Percentiles rank a stretch among this genome's conserved stretches.
Evolutionary conservation across 1,140 invertebrate genomes (phyloP).

Genomic region (Bombus difficillimus): DNA sequence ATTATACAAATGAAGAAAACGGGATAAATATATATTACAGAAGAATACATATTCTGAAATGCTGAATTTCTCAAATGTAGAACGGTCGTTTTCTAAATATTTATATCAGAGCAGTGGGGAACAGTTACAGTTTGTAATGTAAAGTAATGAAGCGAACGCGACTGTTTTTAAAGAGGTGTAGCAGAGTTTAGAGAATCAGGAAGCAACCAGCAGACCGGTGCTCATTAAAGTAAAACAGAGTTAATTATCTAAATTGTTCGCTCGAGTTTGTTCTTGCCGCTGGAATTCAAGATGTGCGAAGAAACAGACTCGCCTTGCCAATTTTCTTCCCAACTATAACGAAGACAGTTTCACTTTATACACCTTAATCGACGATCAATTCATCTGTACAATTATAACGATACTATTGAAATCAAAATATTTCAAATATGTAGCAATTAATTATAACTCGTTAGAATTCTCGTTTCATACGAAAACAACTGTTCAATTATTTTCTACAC

Average conservation of each 20-base stretch:
- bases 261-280: constrained; percentile 38
- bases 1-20: neutral
- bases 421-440: neutral
- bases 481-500: neutral
- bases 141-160: neutral
- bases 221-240: constrained; percentile 42
- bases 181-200: neutral
- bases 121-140: neutral
- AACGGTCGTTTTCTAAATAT: too few species aligned
- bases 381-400: too few species aligned
- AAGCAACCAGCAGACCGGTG: neutral
- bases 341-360: too few species aligned
- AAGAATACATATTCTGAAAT: neutral
- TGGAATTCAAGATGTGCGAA: neutral
- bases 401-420: neutral
- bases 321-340: neutral
- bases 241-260: constrained; percentile 63
- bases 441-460: too few species aligned
- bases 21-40: neutral
- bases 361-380: neutral
- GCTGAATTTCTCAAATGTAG: too few species aligned
- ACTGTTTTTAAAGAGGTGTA: constrained; percentile 8
- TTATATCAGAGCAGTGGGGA: too few species aligned
- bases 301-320: neutral
- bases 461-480: too few species aligned